A percentile compares a stretch with the other conserved stretches of the same genome.
Evolutionary conservation across 1,140 invertebrate genomes (phyloP).

Genomic region (Gyrodactylus salaris): DNA sequence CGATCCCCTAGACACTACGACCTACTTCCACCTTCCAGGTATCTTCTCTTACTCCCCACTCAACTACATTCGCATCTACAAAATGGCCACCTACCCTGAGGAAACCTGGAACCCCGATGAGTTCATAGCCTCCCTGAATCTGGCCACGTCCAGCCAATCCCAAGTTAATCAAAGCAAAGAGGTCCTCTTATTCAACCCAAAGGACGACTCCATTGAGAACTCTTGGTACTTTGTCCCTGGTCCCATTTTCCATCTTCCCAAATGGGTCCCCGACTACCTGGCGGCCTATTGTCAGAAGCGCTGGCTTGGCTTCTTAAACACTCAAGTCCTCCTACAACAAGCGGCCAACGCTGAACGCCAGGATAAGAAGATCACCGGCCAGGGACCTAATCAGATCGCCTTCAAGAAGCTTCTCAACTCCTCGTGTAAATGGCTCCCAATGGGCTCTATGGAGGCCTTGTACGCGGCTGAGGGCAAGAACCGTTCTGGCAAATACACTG

Average conservation of each 20-base stretch:
- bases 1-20: neutral
- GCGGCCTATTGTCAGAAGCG: neutral
- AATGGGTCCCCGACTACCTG: neutral
- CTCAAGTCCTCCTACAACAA: neutral
- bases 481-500: neutral
- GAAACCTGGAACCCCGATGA: neutral
- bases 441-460: neutral
- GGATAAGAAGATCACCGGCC: neutral
- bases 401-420: neutral
- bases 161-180: neutral
- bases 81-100: neutral
- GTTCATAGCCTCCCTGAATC: neutral
- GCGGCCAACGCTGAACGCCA: neutral
- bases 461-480: neutral
- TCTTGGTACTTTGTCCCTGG: neutral
- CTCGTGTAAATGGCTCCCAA: neutral
- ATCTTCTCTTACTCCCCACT: neutral
- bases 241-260: neutral
- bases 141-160: neutral
- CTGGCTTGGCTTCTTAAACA: neutral
- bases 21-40: neutral
- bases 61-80: neutral
- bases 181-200: neutral
- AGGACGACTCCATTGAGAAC: neutral
- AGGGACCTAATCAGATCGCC: neutral